Evolutionary conservation across 2,888 invertebrate genomes (phyloP), one percentile per base, ranked within the genome.

Genomic region (Lycia hirtaria): DNA sequence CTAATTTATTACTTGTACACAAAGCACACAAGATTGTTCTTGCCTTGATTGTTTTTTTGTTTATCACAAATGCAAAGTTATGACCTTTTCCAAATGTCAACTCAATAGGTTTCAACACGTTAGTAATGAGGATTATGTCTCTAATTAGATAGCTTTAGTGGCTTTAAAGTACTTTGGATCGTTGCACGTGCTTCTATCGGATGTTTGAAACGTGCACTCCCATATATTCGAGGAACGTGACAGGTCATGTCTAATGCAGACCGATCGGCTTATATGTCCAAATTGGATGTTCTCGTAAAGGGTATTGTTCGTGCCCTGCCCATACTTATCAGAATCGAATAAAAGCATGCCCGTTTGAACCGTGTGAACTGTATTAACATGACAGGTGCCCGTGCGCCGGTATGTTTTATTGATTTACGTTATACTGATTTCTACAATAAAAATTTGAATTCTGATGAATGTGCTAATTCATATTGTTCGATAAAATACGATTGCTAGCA

Each of bases 61-160:
- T 26, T 28, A 35, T 19, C 10, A 19, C 38, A 15, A 5, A 35
- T 52, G 30, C 37, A 24, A 24, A 30, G 54, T 37, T 56, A 47
- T 19, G 28, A 40, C 54, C 47, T 54, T 54, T 38, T 19, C 33
- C 4, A 30, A 22, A 22, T 52, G 45, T 47, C 47, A 52, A 43
- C 41, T 40, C 33, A 50, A 28, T 37, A 28, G 35, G 47, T 48
- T 54, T 54, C 47, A 50, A 50, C 30, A 41, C 14, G 22, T 3
- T 26, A 26, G n/a, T 40, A 50, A 50, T 38, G 45, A 50, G 24
- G 50, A 64, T 68, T 68, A 68, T 64, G 54, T 51, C 55, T 38
- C 57, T 78, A 78, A 80, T 80, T 76, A 72, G 73, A 77, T 75
- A 73, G 62, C 63, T 63, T n/a, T 60, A 62, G 65, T 62, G 63